Evolutionary conservation across 2,797 vertebrate genomes (phyloP).

Genomic region (Loris lydekkerianus): DNA sequence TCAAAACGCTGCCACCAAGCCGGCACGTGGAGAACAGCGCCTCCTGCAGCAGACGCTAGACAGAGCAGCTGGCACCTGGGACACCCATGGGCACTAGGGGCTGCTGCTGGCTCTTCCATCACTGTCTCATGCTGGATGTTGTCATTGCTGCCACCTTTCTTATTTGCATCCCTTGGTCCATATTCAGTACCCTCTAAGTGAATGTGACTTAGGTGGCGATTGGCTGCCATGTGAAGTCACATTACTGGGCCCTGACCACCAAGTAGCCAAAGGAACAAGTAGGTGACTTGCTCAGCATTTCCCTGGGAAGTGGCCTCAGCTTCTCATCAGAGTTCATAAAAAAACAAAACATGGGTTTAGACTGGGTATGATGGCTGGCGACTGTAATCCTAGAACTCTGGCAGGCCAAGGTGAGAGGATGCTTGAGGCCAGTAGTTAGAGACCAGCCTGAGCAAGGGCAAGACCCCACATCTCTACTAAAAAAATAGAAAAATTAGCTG

Average conservation of each 20-base stretch:
- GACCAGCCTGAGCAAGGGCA: neutral
- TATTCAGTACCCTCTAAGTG: neutral
- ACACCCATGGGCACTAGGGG: neutral
- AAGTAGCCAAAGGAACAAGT: neutral
- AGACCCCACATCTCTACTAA: neutral
- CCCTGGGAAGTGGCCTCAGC: neutral
- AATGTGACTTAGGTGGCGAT: neutral
- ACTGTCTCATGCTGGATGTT: neutral
- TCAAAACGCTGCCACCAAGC: neutral
- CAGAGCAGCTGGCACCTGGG: neutral
- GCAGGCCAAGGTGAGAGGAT: neutral
- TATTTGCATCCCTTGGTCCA: neutral
- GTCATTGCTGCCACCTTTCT: neutral
- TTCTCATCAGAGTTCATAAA: neutral
- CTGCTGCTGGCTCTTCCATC: neutral
- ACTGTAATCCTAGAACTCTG: neutral
- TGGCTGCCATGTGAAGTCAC: neutral
- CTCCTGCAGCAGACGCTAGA: neutral
- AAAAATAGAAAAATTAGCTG: neutral
- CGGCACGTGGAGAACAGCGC: neutral
- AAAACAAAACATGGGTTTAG: neutral
- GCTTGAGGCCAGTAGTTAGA: neutral
- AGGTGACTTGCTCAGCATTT: neutral
- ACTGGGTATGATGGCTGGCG: neutral
- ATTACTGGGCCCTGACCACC: neutral